These are phyloP conservation scores for Xanthorhoe spadicearia DNA, from an alignment of 2,888 invertebrate genomes.

Conservation along the genomic window DNA sequence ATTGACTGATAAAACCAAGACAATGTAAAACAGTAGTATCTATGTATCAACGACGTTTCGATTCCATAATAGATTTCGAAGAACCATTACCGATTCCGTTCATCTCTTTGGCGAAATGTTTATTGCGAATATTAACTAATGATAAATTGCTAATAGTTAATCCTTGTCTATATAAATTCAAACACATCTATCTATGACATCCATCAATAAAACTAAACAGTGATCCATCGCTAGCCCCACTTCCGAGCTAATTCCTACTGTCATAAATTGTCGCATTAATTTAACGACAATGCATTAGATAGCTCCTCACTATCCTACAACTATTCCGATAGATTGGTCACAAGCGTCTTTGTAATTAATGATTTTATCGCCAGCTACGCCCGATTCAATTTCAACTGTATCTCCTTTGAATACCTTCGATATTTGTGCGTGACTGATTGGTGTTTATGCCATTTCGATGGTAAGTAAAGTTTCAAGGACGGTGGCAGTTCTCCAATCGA, in stretches of 20 bases:
- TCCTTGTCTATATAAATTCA: conserved; percentile 51
- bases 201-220: conserved; percentile 50
- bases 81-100: neutral
- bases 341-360: conserved; percentile 44
- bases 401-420: neutral
- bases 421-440: conserved; percentile 3
- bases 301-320: conserved; percentile 67
- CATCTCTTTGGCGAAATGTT: neutral
- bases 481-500: conserved; percentile 33
- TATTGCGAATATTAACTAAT: conserved; percentile 19
- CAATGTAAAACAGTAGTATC: too few relatives aligned
- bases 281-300: conserved; percentile 82
- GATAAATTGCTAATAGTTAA: conserved; percentile 26
- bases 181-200: conserved; percentile 62
- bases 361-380: conserved; percentile 36
- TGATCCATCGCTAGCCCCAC: conserved; percentile 60
- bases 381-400: conserved; percentile 12
- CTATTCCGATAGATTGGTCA: conserved; percentile 49
- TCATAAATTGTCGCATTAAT: conserved; percentile 83
- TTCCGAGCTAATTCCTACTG: conserved; percentile 73
- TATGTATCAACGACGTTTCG: neutral
- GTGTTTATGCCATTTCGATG: conserved; percentile 26
- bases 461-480: conserved; percentile 33
- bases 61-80: neutral
- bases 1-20: too few relatives aligned